A percentile compares a stretch with the other conserved stretches of the same genome.
phyloP scores from a whole-genome alignment of 2,797 vertebrate genomes.

The Clarias fuscus region DNA sequence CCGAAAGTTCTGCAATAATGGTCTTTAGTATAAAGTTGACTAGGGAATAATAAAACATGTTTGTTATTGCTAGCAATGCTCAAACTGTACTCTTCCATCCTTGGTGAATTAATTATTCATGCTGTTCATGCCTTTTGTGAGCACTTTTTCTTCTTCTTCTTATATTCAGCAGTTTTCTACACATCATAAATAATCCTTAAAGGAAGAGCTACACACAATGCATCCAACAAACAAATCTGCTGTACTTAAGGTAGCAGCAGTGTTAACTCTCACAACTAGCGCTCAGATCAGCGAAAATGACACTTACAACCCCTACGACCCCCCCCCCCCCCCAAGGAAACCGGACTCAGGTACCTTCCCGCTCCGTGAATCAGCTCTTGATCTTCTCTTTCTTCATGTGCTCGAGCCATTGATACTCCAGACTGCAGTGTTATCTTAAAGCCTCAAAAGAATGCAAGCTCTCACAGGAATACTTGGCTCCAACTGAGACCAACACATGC shows the following conservation, averaged over 20 bases:
- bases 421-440: slow-evolving; percentile 36
- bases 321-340: not conserved
- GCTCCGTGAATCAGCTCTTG: slow-evolving; percentile 1
- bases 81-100: slow-evolving; percentile 66
- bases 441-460: slow-evolving; percentile 25
- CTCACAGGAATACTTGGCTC: slow-evolving; percentile 35
- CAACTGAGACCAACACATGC: slow-evolving; percentile 30
- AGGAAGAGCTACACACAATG: slow-evolving; percentile 6
- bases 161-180: slow-evolving; percentile 32
- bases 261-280: not conserved
- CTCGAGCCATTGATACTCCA: slow-evolving; percentile 12
- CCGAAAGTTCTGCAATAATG: slow-evolving; percentile 17
- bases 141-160: slow-evolving; percentile 32
- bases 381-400: slow-evolving; percentile 14
- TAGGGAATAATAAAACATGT: slow-evolving; percentile 45
- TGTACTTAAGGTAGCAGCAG: not conserved
- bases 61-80: slow-evolving; percentile 41
- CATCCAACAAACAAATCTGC: slow-evolving; percentile 8
- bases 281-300: slow-evolving; percentile 12
- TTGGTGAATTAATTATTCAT: slow-evolving; percentile 73
- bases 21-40: slow-evolving; percentile 41
- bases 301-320: not conserved
- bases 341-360: slow-evolving; percentile 16
- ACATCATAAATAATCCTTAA: slow-evolving; percentile 39
- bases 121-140: slow-evolving; percentile 67